Base-by-base conservation (phyloP, 1,140 invertebrate genomes). In the Drosophila tristis region DNA sequence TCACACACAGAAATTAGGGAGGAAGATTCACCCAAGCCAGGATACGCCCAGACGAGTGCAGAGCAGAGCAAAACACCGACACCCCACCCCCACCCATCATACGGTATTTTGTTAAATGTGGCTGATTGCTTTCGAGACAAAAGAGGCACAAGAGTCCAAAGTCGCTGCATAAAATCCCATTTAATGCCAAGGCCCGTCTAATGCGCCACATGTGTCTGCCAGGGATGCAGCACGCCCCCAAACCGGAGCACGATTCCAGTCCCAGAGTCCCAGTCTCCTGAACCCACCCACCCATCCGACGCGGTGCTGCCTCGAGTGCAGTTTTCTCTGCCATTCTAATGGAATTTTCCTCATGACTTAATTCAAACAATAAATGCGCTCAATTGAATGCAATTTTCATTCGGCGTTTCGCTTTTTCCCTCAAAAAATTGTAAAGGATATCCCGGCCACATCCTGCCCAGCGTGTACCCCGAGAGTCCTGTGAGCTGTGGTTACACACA, bases 311-410 rank as follows among this genome's bases (percentile, higher is more conserved):
- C 62, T 63, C 48, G 66, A 75, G 56, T 87, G 84, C 82, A 89
- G 71, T 89, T 87, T 70, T 65, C 84, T 82, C 70, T 79, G 82
- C 79, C 79, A 76, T 63, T 70, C 84, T 87, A 87, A 87, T 87
- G 84, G 82, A 87, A 87, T 89, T 89, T 89, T 89, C 84, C 79
- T 84, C 84, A 82, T 89, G 84, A 84, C 79, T 89, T 89, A 89
- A 89, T 89, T 89, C 70, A 76, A 89, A 89, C 84, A 89, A 87
- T 89, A 89, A 89, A 89, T 89, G 84, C 79, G 84, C 84, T 89
- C 84, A 89, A 89, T 89, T 89, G 84, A 89, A 89, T 89, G 84
- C 84, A 89, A 89, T 89, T 87, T 85, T 86, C 81, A 81, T 80
- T 86, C 77, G 74, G 50, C 61, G 73, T 84, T 85, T 58, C 53